Percentiles rank a stretch among this genome's conserved stretches.
phyloP scores from a whole-genome alignment of 2,113 vertebrate genomes.

The Menura novaehollandiae region DNA sequence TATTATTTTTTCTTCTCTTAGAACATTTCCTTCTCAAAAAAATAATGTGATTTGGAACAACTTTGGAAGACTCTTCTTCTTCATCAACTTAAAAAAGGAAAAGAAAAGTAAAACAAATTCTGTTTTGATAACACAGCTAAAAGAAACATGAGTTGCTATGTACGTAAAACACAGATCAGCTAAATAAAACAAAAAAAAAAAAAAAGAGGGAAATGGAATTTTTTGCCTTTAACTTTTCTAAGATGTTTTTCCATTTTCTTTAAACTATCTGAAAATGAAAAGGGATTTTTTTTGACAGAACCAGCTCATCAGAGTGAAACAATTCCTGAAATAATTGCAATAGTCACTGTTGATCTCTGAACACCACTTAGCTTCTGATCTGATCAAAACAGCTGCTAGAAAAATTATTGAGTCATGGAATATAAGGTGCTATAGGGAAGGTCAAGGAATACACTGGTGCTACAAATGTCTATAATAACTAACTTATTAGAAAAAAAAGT shows the following conservation, averaged over 20 bases:
- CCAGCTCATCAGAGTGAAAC: not conserved
- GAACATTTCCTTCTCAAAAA: not conserved
- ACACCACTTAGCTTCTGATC: not conserved
- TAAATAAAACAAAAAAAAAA: not conserved
- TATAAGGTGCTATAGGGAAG: not conserved
- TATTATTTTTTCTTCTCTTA: not conserved
- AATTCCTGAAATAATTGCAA: not conserved
- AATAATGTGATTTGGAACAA: not conserved
- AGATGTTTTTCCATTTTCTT: not conserved
- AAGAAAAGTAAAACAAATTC: accelerated
- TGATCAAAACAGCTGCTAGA: not conserved
- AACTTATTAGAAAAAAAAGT: not conserved
- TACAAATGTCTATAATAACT: not conserved
- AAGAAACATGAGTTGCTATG: not conserved
- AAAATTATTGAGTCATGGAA: not conserved
- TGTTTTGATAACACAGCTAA: not conserved
- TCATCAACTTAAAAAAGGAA: not conserved
- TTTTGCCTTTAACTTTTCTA: not conserved
- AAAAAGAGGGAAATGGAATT: accelerated
- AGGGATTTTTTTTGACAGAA: not conserved
- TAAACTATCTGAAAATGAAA: not conserved
- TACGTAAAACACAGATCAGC: not conserved
- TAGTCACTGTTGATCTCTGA: not conserved
- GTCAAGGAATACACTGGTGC: not conserved
- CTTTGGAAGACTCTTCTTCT: not conserved